A percentile compares a stretch with the other conserved stretches of the same genome.
phyloP scores from a whole-genome alignment of 2,888 invertebrate species.

The Neocrepidodera transversa region DNA sequence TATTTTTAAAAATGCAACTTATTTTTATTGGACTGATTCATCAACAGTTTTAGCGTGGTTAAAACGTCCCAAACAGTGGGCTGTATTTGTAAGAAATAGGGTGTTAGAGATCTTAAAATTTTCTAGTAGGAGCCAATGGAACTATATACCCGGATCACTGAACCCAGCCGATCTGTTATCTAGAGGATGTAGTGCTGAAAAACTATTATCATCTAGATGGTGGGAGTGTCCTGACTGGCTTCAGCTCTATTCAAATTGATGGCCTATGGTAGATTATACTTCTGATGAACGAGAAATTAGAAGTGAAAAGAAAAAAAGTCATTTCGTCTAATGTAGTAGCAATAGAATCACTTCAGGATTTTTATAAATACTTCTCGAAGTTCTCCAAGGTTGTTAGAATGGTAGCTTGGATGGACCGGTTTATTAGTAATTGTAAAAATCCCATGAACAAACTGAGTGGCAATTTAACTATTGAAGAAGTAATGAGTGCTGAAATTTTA shows the following conservation, averaged over 20 bases:
- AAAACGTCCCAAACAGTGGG: conserved; percentile 10
- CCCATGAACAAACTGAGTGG: no score
- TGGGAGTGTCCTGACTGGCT: conserved; percentile 25
- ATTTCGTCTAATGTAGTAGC: background rate
- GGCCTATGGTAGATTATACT: background rate
- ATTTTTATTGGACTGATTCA: conserved; percentile 23
- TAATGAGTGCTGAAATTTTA: conserved; percentile 1
- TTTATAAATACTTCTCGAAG: background rate
- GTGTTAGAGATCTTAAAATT: conserved; percentile 14
- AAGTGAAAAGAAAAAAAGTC: background rate
- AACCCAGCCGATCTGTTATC: conserved; percentile 27
- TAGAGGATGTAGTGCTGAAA: conserved; percentile 12
- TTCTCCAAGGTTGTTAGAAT: no score
- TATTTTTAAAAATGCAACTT: background rate
- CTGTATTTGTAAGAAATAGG: conserved; percentile 26
- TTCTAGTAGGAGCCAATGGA: conserved; percentile 23
- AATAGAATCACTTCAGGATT: background rate
- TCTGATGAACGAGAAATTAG: background rate
- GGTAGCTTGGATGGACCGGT: no score
- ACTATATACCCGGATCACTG: conserved; percentile 17
- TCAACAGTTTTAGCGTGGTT: conserved; percentile 22
- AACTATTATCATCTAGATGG: conserved; percentile 17
- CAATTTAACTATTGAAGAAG: no score
- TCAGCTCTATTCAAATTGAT: background rate
- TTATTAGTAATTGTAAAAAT: background rate